phyloP scores from a whole-genome alignment of 2,113 vertebrate species.

The Lycaon pictus region DNA sequence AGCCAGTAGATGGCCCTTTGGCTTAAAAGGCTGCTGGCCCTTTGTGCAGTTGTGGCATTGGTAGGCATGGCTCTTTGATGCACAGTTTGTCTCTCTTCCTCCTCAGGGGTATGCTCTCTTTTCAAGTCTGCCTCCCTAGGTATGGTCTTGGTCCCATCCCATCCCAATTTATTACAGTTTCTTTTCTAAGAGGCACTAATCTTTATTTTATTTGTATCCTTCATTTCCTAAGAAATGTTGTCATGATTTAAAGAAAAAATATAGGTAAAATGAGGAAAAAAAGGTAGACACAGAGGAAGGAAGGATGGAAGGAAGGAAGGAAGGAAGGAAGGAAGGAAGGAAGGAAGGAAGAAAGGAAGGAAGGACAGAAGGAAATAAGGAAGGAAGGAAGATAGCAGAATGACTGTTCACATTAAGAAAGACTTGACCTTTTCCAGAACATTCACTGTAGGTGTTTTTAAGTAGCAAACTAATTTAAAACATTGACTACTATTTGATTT shows the following conservation, averaged over 20 bases:
- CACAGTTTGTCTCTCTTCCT: not conserved
- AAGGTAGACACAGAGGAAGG: not conserved
- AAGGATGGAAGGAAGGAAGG: not conserved
- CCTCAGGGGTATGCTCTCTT: not conserved
- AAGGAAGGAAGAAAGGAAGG: not conserved
- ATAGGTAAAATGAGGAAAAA: not conserved
- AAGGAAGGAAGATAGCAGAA: not conserved
- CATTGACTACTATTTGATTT: constrained; percentile 20
- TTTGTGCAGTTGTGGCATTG: not conserved
- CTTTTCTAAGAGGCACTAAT: not conserved
- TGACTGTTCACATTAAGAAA: constrained; percentile 16
- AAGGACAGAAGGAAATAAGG: not conserved
- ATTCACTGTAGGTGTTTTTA: constrained; percentile 16
- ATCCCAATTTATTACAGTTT: constrained; percentile 2
- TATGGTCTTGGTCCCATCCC: not conserved
- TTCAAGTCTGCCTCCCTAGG: not conserved
- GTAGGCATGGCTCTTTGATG: not conserved
- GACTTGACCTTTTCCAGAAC: not conserved
- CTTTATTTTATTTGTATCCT: not conserved
- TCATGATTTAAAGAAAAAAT: not conserved
- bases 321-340: not conserved
- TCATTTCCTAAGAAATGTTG: not conserved
- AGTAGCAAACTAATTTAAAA: constrained; percentile 48
- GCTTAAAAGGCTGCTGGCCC: not conserved
- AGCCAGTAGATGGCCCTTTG: not conserved